Evolutionary conservation across 2,888 invertebrate species (phyloP).

Genomic region (Cephus sareptanus): DNA sequence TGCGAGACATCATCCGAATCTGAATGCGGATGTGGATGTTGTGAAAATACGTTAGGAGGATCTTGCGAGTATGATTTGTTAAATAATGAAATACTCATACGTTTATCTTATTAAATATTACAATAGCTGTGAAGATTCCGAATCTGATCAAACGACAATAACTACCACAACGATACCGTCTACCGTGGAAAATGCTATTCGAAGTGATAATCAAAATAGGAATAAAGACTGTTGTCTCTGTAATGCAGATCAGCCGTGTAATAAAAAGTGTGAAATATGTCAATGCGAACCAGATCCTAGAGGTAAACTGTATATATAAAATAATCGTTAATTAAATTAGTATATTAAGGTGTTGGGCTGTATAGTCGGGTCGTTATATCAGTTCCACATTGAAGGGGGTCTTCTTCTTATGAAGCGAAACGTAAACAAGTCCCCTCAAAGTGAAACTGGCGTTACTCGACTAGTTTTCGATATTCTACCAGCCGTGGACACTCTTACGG

Average conservation of each 20-base stretch:
- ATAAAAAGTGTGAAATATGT: conserved; percentile 15
- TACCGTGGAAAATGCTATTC: conserved; percentile 8
- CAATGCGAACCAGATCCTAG: conserved; percentile 1
- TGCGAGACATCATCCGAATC: conserved; percentile 21
- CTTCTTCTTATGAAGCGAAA: no score
- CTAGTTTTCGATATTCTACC: no score
- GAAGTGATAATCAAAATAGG: neutral
- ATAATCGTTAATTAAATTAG: neutral
- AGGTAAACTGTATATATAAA: neutral
- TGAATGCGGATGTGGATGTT: conserved; percentile 21
- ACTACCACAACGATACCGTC: conserved; percentile 21
- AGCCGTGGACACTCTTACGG: no score
- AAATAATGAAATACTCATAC: neutral
- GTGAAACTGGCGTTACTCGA: no score
- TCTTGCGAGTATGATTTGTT: neutral
- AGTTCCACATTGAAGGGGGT: no score
- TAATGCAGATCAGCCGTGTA: neutral
- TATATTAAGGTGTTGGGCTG: neutral
- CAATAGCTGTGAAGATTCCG: neutral
- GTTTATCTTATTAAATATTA: neutral
- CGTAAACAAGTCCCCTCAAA: no score
- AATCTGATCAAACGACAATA: conserved; percentile 14
- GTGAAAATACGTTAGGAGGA: neutral
- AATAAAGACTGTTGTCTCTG: neutral
- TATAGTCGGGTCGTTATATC: no score